phyloP scores from a whole-genome alignment of 1,140 invertebrate species.

The Ceratosolen fusciceps region DNA sequence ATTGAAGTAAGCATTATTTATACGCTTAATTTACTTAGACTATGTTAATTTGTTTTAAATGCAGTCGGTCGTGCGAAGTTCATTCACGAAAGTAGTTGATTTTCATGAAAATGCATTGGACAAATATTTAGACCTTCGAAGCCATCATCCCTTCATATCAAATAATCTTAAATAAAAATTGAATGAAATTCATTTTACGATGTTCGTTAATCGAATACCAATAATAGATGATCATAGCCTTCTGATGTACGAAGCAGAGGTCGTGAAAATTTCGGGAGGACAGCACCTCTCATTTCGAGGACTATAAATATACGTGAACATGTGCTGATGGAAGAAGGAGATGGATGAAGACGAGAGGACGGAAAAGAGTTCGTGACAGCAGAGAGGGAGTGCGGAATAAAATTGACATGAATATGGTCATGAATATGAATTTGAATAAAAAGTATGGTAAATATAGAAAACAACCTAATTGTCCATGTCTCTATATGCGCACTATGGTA shows the following conservation, averaged over 20 bases:
- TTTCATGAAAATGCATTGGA: too few relatives aligned
- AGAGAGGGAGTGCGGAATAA: not conserved
- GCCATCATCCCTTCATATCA: too few relatives aligned
- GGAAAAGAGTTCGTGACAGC: constrained; percentile 15
- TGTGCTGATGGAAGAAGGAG: not conserved
- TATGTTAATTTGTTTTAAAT: too few relatives aligned
- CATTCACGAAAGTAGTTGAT: too few relatives aligned
- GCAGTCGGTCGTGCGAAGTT: too few relatives aligned
- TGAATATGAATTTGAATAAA: not conserved
- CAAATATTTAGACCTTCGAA: too few relatives aligned
- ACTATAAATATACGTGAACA: constrained; percentile 28
- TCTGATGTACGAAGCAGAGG: not conserved
- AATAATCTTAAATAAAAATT: too few relatives aligned
- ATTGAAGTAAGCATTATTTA: too few relatives aligned
- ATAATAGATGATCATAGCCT: not conserved
- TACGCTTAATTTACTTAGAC: too few relatives aligned
- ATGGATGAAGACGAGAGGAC: not conserved
- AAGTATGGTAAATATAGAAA: not conserved
- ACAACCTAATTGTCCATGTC: not conserved
- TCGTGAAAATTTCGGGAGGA: not conserved
- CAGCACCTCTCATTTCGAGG: not conserved
- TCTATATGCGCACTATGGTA: too few relatives aligned
- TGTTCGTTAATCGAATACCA: not conserved
- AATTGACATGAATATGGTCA: not conserved
- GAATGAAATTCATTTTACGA: too few relatives aligned